Evolutionary conservation across 2,113 vertebrate species (phyloP).

Genomic region (Pachyramphus minor): DNA sequence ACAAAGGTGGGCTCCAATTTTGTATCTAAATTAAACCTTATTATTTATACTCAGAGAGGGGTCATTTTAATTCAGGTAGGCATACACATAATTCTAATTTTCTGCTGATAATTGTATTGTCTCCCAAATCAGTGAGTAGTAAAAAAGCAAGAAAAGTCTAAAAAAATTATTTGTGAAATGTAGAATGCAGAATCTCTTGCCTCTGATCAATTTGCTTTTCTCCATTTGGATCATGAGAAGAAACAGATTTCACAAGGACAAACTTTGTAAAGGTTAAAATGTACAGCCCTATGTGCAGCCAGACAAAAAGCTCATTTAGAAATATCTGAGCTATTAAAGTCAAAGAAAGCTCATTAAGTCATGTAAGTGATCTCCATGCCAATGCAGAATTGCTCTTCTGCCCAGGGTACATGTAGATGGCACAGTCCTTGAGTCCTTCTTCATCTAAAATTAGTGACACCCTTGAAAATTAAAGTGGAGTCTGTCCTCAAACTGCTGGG

Average conservation of each 20-base stretch:
- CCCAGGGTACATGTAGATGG: neutral
- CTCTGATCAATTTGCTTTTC: neutral
- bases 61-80: neutral
- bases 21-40: neutral
- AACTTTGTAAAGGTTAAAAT: neutral
- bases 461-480: constrained; percentile 11
- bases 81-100: neutral
- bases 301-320: neutral
- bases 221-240: neutral
- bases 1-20: neutral
- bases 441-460: neutral
- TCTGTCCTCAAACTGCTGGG: neutral
- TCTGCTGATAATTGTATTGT: neutral
- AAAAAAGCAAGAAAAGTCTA: neutral
- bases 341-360: neutral
- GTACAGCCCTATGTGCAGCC: neutral
- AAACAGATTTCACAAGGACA: neutral
- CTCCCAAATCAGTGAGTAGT: neutral
- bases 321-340: neutral
- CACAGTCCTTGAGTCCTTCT: neutral
- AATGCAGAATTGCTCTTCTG: neutral
- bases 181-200: neutral
- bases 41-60: neutral
- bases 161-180: neutral
- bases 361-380: neutral